Percentiles rank a stretch among this genome's conserved stretches.
Conservation (phyloP, 1,140 invertebrate species). For the Xylocopa sonorina region DNA sequence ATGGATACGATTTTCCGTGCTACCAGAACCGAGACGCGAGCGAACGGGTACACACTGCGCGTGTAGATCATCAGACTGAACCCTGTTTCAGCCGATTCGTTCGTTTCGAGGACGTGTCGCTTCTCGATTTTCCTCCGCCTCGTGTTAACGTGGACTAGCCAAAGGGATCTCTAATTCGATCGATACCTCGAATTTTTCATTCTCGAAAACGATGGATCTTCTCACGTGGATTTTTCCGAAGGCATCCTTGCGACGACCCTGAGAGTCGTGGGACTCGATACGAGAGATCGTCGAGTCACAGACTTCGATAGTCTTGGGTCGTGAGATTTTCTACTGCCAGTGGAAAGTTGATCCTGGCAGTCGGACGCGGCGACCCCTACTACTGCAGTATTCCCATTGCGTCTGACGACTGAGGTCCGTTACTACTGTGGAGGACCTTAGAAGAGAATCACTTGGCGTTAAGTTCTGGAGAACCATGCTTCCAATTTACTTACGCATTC, state of each 20-base stretch:
- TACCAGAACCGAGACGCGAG: not conserved
- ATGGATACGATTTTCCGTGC: conserved; percentile 52
- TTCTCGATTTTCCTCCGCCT: conserved; percentile 6
- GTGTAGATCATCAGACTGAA: conserved; percentile 38
- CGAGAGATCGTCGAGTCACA: not conserved
- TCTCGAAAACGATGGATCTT: not conserved
- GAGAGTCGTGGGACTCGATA: not conserved
- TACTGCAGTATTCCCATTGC: not conserved
- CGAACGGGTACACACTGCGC: conserved; percentile 3
- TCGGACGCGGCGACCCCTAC: not conserved
- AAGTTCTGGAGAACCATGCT: too few relatives aligned
- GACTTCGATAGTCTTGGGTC: not conserved
- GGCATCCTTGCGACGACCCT: not conserved
- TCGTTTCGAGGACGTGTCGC: conserved; percentile 39
- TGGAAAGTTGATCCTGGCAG: too few relatives aligned
- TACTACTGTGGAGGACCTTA: not conserved
- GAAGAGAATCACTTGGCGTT: too few relatives aligned
- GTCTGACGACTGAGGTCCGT: not conserved
- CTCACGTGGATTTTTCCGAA: not conserved
- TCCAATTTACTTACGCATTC: too few relatives aligned
- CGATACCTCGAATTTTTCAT: conserved; percentile 4
- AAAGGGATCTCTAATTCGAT: not conserved
- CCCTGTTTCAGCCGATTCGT: conserved; percentile 30
- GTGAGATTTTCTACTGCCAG: not conserved
- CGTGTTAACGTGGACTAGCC: not conserved